Percentiles rank a stretch among this genome's conserved stretches.
These are phyloP conservation scores for Drosophila varians DNA, from an alignment of 1,140 invertebrate genomes.

Conservation along the genomic window DNA sequence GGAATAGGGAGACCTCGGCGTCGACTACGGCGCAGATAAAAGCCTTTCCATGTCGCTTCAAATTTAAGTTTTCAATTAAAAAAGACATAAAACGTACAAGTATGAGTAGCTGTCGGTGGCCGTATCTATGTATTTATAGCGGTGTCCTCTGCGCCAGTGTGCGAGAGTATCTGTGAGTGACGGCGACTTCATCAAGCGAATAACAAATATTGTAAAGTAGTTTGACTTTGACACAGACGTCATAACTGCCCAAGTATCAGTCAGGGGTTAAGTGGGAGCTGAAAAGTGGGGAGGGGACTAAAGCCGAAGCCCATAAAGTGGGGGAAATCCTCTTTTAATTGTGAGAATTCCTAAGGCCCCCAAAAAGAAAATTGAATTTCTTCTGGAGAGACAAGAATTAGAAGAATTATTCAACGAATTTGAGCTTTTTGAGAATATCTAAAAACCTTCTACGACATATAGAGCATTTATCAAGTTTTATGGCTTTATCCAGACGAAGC, in stretches of 20 bases:
- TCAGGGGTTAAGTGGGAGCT: slow-evolving; percentile 36
- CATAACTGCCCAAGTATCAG: slow-evolving; percentile 70
- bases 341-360: slow-evolving; percentile 1
- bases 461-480: slow-evolving; percentile 73
- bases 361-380: neutral
- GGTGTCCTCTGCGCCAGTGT: slow-evolving; percentile 4
- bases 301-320: neutral
- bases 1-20: slow-evolving; percentile 57
- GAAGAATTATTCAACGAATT: too few species aligned
- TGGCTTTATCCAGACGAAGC: slow-evolving; percentile 59
- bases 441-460: slow-evolving; percentile 47
- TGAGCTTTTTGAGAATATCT: too few species aligned
- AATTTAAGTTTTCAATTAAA: slow-evolving; percentile 83
- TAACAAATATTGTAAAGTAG: slow-evolving; percentile 76
- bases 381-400: too few species aligned
- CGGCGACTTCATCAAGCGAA: slow-evolving; percentile 45
- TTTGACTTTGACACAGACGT: slow-evolving; percentile 76
- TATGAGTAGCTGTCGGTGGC: slow-evolving; percentile 39
- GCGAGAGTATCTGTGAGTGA: slow-evolving; percentile 54
- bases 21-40: slow-evolving; percentile 74
- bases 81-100: slow-evolving; percentile 72
- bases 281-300: neutral
- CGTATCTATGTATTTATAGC: slow-evolving; percentile 5
- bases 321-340: slow-evolving; percentile 26
- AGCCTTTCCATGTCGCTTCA: slow-evolving; percentile 82